These are phyloP conservation scores for Ametastegia equiseti DNA, from an alignment of 2,888 invertebrate genomes.

Conservation along the genomic window DNA sequence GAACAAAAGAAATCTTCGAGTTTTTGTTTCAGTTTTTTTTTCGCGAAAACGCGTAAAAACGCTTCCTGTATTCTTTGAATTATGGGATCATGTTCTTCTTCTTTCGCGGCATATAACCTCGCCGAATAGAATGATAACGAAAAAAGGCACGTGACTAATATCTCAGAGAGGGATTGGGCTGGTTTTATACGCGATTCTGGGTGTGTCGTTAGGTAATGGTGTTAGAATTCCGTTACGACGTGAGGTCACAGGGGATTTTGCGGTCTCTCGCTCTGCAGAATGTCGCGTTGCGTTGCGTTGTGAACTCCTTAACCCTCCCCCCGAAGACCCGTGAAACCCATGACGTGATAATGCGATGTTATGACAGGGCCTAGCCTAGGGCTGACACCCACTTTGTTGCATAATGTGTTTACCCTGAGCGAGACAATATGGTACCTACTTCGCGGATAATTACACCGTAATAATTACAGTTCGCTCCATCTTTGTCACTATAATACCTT, in stretches of 20 bases:
- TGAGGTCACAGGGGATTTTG: conserved; percentile 19
- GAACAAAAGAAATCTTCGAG: too few relatives aligned
- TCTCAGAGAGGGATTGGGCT: neutral
- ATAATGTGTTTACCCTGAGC: conserved; percentile 35
- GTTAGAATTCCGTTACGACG: neutral
- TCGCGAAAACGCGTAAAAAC: neutral
- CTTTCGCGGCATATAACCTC: neutral
- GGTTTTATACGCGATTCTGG: neutral
- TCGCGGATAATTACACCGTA: conserved; percentile 28
- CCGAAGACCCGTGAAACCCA: neutral
- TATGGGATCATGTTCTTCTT: neutral
- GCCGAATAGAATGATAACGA: neutral
- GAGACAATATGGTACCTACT: conserved; percentile 18
- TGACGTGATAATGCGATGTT: conserved; percentile 37
- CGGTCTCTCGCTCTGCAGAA: neutral
- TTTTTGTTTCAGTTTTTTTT: neutral
- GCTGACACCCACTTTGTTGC: conserved; percentile 28
- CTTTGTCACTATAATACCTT: neutral
- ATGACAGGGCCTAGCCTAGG: conserved; percentile 29
- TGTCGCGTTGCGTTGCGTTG: neutral
- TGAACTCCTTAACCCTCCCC: conserved; percentile 5
- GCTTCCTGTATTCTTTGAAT: too few relatives aligned
- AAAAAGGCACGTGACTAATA: neutral
- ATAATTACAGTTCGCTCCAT: conserved; percentile 9
- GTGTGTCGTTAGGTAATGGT: neutral